Percentiles rank a stretch among this genome's conserved stretches.
phyloP scores from a whole-genome alignment of 2,888 invertebrate species.

The Adelognathus sp. region DNA sequence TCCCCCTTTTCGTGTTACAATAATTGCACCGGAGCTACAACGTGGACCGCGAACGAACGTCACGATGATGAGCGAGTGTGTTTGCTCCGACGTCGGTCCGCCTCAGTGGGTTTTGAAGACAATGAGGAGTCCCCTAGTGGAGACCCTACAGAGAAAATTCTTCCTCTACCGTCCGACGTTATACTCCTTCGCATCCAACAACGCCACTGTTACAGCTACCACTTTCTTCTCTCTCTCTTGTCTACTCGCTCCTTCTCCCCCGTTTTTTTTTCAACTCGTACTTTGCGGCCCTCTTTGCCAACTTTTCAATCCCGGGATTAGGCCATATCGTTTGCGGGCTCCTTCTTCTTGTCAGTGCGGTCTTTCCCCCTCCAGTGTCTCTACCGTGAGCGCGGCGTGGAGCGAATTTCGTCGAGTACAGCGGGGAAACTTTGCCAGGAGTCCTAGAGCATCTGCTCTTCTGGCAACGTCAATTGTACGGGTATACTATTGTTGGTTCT shows the following conservation, averaged over 20 bases:
- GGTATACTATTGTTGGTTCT: slow-evolving; percentile 7
- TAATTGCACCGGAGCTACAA: slow-evolving; percentile 70
- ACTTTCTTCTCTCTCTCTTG: slow-evolving; percentile 20
- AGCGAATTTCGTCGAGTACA: slow-evolving; percentile 17
- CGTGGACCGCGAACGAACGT: slow-evolving; percentile 45
- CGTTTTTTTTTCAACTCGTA: slow-evolving; percentile 24
- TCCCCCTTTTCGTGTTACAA: slow-evolving; percentile 65
- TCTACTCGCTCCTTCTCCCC: slow-evolving; percentile 13
- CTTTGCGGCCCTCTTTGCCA: slow-evolving; percentile 70
- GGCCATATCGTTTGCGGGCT: slow-evolving; percentile 52
- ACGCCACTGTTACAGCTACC: slow-evolving; percentile 37
- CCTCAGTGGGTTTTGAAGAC: slow-evolving; percentile 74
- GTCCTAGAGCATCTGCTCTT: slow-evolving; percentile 22
- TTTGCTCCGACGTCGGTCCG: slow-evolving; percentile 59
- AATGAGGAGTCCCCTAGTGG: slow-evolving; percentile 70
- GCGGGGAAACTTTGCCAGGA: slow-evolving; percentile 24
- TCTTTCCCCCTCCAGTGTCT: slow-evolving; percentile 10
- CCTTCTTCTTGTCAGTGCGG: slow-evolving; percentile 5
- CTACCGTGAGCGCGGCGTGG: slow-evolving; percentile 3
- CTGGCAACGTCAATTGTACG: slow-evolving; percentile 1
- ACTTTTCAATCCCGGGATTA: slow-evolving; percentile 77
- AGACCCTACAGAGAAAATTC: slow-evolving; percentile 57
- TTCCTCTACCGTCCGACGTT: slow-evolving; percentile 36
- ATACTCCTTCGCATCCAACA: slow-evolving; percentile 40
- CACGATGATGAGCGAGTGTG: slow-evolving; percentile 22